Conservation (phyloP, 2,888 invertebrate species). For the Drosophila meridiana region DNA sequence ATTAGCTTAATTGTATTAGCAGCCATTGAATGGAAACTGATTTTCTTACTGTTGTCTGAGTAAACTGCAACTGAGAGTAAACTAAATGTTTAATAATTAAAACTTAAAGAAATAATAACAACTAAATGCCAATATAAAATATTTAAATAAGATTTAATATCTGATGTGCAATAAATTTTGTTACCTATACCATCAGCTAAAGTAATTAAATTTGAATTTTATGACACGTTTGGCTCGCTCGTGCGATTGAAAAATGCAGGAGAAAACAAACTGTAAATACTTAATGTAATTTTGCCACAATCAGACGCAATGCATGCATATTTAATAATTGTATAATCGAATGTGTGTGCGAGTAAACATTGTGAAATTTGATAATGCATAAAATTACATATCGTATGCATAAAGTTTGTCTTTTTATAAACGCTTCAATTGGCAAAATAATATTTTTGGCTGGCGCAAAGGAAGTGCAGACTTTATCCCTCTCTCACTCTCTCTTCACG, state of each 20-base stretch:
- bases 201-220: conserved; percentile 31
- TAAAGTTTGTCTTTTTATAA: conserved; percentile 31
- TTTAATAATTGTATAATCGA: conserved; percentile 54
- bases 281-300: conserved; percentile 59
- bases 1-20: conserved; percentile 33
- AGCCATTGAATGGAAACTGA: conserved; percentile 5
- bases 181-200: background rate
- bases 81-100: background rate
- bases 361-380: conserved; percentile 46
- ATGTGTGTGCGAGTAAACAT: conserved; percentile 22
- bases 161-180: background rate
- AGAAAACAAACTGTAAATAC: conserved; percentile 57
- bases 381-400: conserved; percentile 56
- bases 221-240: conserved; percentile 23
- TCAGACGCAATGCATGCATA: conserved; percentile 46
- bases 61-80: background rate
- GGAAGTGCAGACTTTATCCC: conserved; percentile 57
- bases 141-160: background rate
- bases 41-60: background rate
- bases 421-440: conserved; percentile 51
- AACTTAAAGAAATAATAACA: background rate
- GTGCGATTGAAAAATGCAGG: conserved; percentile 8
- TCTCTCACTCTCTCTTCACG: background rate
- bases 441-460: conserved; percentile 59
- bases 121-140: background rate